phyloP scores from a whole-genome alignment of 2,113 vertebrate species.

The Hippopotamus amphibius region DNA sequence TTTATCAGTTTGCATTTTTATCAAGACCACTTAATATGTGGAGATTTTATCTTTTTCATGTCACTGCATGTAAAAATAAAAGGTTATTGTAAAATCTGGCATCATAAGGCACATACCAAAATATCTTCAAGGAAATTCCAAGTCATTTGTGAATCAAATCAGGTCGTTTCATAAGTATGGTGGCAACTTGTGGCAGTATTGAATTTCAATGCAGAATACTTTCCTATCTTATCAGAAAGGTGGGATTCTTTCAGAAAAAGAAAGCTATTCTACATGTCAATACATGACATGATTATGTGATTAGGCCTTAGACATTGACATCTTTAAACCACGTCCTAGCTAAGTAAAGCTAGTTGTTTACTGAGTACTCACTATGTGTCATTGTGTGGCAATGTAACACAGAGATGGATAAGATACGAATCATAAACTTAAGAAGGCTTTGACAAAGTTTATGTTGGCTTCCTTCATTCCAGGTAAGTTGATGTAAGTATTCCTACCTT shows the following conservation, averaged over 20 bases:
- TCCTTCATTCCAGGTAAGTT: not conserved
- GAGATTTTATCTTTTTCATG: slow-evolving; percentile 9
- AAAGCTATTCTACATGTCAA: not conserved
- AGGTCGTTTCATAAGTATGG: not conserved
- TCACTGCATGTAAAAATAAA: slow-evolving; percentile 24
- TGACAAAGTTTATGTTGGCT: not conserved
- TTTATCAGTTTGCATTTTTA: slow-evolving; percentile 15
- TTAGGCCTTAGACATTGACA: not conserved
- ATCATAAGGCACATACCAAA: not conserved
- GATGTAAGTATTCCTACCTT: not conserved
- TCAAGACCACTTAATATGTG: not conserved
- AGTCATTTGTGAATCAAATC: not conserved
- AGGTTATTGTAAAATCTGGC: not conserved
- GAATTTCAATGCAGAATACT: slow-evolving; percentile 8
- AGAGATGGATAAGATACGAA: not conserved
- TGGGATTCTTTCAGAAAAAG: not conserved
- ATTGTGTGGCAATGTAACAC: not conserved
- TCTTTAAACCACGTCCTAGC: not conserved
- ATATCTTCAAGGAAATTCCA: slow-evolving; percentile 38
- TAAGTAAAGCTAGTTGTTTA: not conserved
- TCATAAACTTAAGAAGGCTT: not conserved
- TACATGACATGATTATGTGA: not conserved
- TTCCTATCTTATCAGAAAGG: not conserved
- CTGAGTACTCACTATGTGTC: not conserved
- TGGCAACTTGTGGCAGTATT: not conserved